Evolutionary conservation across 2,888 invertebrate genomes (phyloP).

Genomic region (Apoda limacodes): DNA sequence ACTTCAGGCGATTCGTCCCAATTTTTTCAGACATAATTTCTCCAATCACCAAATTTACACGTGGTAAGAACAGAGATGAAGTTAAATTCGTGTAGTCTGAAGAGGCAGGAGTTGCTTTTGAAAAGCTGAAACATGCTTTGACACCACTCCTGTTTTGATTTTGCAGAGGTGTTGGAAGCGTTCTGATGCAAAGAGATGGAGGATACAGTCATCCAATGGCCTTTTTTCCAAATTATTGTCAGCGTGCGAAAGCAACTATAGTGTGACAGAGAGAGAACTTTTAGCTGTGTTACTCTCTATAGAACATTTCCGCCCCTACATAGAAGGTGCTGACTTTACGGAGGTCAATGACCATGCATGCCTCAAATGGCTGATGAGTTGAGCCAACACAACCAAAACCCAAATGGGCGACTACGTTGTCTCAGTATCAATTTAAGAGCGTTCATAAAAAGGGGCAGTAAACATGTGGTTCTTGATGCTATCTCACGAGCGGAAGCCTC

Average conservation of each 20-base stretch:
- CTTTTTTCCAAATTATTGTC: conserved; percentile 1
- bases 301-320: conserved; percentile 1
- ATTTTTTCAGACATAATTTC: too few relatives aligned
- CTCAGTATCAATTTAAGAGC: conserved; percentile 2
- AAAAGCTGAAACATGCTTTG: too few relatives aligned
- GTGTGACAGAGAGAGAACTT: conserved; percentile 4
- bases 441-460: conserved; percentile 6
- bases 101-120: too few relatives aligned
- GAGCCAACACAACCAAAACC: conserved; percentile 4
- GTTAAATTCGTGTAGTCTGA: too few relatives aligned
- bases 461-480: conserved; percentile 4
- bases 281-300: conserved; percentile 3
- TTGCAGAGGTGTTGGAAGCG: too few relatives aligned
- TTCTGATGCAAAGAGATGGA: too few relatives aligned
- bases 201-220: too few relatives aligned
- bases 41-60: too few relatives aligned
- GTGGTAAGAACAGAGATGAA: too few relatives aligned
- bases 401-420: conserved; percentile 3
- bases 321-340: conserved; percentile 2
- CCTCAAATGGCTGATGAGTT: conserved; percentile 6
- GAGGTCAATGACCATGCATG: conserved; percentile 1
- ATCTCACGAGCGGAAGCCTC: conserved; percentile 2
- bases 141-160: too few relatives aligned
- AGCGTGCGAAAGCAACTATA: conserved; percentile 4
- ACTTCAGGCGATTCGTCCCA: too few relatives aligned